A percentile compares a stretch with the other conserved stretches of the same genome.
phyloP scores from a whole-genome alignment of 2,797 vertebrate genomes.

The Liasis olivaceus region DNA sequence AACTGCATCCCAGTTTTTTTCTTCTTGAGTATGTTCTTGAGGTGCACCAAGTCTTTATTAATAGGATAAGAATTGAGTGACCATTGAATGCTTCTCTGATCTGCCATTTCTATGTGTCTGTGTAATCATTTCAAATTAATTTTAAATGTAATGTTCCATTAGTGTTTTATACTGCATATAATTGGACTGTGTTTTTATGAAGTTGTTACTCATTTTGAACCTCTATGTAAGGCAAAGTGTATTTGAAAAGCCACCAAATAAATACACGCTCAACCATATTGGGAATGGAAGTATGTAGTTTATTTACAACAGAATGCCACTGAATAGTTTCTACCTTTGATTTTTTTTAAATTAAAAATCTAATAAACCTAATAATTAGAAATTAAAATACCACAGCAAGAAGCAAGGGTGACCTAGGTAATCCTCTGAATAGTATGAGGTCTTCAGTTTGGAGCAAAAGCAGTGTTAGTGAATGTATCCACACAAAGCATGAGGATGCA shows the following conservation, averaged over 20 bases:
- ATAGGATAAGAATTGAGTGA: background rate
- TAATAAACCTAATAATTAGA: conserved; percentile 62
- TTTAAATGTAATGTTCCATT: background rate
- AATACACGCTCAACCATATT: conserved; percentile 12
- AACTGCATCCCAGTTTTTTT: background rate
- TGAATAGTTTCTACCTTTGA: conserved; percentile 53
- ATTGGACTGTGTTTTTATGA: background rate
- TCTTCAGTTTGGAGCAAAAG: conserved; percentile 50
- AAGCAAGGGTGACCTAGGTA: conserved; percentile 21
- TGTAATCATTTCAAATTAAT: background rate
- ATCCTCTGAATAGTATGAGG: background rate
- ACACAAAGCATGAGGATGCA: conserved; percentile 56
- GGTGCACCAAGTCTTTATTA: background rate
- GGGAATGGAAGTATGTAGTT: conserved; percentile 55
- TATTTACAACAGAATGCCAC: conserved; percentile 63
- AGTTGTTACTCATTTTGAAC: background rate
- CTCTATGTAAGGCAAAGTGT: background rate
- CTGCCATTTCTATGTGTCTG: background rate
- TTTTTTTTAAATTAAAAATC: conserved; percentile 60
- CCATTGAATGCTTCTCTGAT: background rate
- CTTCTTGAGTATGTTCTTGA: background rate
- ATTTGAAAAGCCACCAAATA: background rate
- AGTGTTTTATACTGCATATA: background rate
- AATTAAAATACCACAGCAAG: conserved; percentile 41
- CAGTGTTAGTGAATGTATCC: conserved; percentile 64